Evolutionary conservation across 2,797 vertebrate genomes (phyloP), one percentile per base, ranked within the genome.

Genomic region (Distichodus sexfasciatus): DNA sequence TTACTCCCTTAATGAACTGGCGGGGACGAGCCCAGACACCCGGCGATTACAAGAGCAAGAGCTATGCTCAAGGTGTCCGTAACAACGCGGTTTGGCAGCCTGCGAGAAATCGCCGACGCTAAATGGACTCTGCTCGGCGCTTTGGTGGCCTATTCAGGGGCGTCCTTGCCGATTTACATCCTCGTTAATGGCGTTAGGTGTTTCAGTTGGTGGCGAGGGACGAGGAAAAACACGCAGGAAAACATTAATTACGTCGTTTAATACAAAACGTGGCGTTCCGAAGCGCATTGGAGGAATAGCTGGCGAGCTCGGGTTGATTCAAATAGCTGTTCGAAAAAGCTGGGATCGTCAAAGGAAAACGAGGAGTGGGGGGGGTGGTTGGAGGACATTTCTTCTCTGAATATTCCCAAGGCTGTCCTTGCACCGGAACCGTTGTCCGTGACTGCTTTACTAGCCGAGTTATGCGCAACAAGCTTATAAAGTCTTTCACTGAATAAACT

Each of bases 1-100:
- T 81, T 80, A 72, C 76, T 69, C 38, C 38, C 35, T 77, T 82
- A 81, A 83, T 82, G 78, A 82, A 79, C 78, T 77, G 82, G 66
- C 69, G 51, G 54, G 66, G 65, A 78, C 63, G 75, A 80, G n/a
- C 67, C 63, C 36, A 68, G 68, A 76, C 77, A 61, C 59, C 66
- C 54, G 58, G 61, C 70, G 50, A 79, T 77, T 74, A 68, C 69
- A 76, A 38, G 72, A 74, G 72, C 31, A 57, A 68, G 59, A 46
- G 61, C 54, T 64, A 59, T 63, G 67, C 12, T 53, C 66, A 72
- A 72, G 70, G 76, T 72, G 67, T 72, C 74, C 40, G 29, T 47
- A 72, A 64, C 64, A 53, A 53, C 31, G 69, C 36, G 71, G 73
- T 67, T 70, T 69, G 77, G 70, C 74, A 60, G 29, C 40, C n/a